These are phyloP conservation scores for Ophion costatus DNA, from an alignment of 2,888 invertebrate species.

Conservation along the genomic window DNA sequence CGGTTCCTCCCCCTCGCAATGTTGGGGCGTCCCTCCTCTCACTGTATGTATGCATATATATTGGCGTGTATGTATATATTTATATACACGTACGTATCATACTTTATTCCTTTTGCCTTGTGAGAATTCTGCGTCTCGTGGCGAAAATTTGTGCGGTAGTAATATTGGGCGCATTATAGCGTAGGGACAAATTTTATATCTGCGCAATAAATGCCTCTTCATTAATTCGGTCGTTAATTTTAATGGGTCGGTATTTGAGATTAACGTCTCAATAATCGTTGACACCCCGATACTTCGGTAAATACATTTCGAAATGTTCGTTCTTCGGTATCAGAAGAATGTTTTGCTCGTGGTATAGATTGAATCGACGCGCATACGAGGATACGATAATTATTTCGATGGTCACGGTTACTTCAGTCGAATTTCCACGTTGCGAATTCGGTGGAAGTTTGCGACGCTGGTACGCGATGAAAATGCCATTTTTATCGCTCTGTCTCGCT, in stretches of 20 bases:
- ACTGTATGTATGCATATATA: background rate
- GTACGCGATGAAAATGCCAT: too few relatives aligned
- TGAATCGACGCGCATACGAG: background rate
- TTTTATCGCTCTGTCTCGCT: too few relatives aligned
- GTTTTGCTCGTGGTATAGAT: too few relatives aligned
- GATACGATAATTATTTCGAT: background rate
- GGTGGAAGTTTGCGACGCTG: too few relatives aligned
- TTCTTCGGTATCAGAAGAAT: background rate
- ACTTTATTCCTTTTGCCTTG: constrained; percentile 15
- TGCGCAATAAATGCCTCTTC: background rate
- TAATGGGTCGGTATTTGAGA: background rate
- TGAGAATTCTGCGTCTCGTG: constrained; percentile 29
- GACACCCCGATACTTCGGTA: background rate
- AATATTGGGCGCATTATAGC: constrained; percentile 31
- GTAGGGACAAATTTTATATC: constrained; percentile 7
- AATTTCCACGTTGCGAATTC: too few relatives aligned
- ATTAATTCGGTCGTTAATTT: constrained; percentile 1
- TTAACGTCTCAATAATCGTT: background rate
- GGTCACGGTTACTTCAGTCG: background rate
- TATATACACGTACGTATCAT: background rate
- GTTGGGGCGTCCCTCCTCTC: constrained; percentile 68
- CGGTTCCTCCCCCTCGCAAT: constrained; percentile 72
- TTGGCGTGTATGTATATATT: background rate
- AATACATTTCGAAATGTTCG: background rate
- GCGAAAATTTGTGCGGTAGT: constrained; percentile 27